Conservation (phyloP, 2,888 invertebrate genomes). For the Pachymerium ferrugineum region DNA sequence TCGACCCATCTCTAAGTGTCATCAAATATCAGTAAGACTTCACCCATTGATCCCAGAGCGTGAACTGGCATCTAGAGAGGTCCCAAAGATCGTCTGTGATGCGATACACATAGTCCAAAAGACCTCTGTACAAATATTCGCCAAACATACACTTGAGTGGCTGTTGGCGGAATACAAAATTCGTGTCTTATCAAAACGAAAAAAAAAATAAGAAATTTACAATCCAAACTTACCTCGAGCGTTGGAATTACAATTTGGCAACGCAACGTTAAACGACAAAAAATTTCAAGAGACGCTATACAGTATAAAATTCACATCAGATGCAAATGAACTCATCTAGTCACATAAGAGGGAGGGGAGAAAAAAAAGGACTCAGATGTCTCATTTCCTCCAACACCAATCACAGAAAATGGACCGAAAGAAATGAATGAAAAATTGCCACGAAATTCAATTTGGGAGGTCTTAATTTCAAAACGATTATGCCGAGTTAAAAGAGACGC, state of each 20-base stretch:
- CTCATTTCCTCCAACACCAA: conserved; percentile 24
- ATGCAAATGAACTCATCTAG: conserved; percentile 27
- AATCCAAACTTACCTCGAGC: conserved; percentile 25
- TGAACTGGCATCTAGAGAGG: background rate
- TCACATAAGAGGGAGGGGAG: background rate
- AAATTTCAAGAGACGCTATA: background rate
- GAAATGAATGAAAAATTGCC: conserved; percentile 14
- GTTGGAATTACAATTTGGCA: conserved; percentile 24
- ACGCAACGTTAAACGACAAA: conserved; percentile 24
- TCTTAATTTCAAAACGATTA: conserved; percentile 27
- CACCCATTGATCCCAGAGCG: background rate
- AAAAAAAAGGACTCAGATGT: background rate
- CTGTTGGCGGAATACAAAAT: conserved; percentile 16
- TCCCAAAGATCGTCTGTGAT: no score
- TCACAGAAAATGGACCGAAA: conserved; percentile 24
- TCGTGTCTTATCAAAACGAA: conserved; percentile 12
- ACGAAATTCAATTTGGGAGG: conserved; percentile 14
- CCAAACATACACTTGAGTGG: conserved; percentile 9
- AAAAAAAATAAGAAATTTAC: conserved; percentile 15
- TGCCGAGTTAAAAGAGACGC: conserved; percentile 6
- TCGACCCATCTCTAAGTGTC: background rate
- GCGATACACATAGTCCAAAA: no score
- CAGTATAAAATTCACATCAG: conserved; percentile 24
- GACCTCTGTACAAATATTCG: conserved; percentile 14
- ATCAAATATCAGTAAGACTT: conserved; percentile 18